These are phyloP conservation scores for Alosa sapidissima DNA, from an alignment of 2,797 vertebrate species.

Conservation along the genomic window DNA sequence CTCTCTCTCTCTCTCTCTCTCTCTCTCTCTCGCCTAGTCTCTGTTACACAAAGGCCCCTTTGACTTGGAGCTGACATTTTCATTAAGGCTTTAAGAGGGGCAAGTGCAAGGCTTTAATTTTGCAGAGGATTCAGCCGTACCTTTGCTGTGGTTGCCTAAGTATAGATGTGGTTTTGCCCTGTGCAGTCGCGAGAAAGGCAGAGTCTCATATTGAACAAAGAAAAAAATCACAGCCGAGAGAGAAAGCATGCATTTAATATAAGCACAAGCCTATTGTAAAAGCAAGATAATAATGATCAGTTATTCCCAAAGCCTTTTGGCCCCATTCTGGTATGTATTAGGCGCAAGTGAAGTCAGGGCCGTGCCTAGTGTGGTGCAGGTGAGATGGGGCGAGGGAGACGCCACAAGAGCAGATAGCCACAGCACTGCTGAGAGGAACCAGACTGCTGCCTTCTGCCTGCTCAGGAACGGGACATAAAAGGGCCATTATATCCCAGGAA, in stretches of 20 bases:
- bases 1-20: background rate
- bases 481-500: conserved; percentile 44
- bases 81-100: conserved; percentile 33
- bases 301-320: conserved; percentile 39
- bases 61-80: conserved; percentile 5
- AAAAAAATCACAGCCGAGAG: background rate
- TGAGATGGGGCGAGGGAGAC: background rate
- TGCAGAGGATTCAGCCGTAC: conserved; percentile 32
- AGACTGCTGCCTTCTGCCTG: conserved; percentile 40
- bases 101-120: conserved; percentile 39
- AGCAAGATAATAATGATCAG: conserved; percentile 45
- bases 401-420: conserved; percentile 34
- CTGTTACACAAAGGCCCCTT: background rate
- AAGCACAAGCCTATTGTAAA: conserved; percentile 34
- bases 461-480: conserved; percentile 43
- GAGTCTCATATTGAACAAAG: background rate
- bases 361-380: background rate
- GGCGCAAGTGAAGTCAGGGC: conserved; percentile 34
- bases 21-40: background rate
- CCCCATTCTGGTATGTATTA: conserved; percentile 45
- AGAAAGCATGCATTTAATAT: conserved; percentile 37
- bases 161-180: conserved; percentile 31
- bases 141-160: conserved; percentile 44
- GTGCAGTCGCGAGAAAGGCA: background rate
- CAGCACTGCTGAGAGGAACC: conserved; percentile 39